phyloP scores from a whole-genome alignment of 2,797 vertebrate genomes.

The Emydoidea blandingii region DNA sequence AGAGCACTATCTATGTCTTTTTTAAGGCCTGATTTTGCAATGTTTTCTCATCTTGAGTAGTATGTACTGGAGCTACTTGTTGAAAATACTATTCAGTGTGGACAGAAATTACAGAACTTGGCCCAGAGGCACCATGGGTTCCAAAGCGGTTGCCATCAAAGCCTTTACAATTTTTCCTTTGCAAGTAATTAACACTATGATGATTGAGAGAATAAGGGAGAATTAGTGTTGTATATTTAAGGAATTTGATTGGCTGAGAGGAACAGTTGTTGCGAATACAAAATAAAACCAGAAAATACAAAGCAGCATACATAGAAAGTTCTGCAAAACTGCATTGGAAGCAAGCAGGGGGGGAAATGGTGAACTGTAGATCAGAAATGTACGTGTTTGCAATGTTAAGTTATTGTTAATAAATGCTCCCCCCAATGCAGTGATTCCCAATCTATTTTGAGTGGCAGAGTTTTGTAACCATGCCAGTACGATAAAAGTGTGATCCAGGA shows the following conservation, averaged over 20 bases:
- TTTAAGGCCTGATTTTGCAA: not conserved
- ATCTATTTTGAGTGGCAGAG: rapidly evolving
- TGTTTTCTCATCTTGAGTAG: not conserved
- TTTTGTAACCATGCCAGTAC: rapidly evolving
- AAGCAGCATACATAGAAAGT: rapidly evolving
- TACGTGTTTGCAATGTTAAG: not conserved
- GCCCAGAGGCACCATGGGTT: not conserved
- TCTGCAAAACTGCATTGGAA: not conserved
- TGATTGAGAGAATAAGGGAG: not conserved
- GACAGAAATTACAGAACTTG: not conserved
- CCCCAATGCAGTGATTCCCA: not conserved
- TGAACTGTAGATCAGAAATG: not conserved
- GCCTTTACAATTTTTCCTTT: not conserved
- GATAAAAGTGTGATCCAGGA: not conserved
- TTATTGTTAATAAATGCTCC: not conserved
- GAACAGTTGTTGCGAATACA: not conserved
- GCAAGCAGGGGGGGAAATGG: not conserved
- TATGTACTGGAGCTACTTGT: not conserved
- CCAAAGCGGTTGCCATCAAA: not conserved
- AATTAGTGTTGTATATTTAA: not conserved
- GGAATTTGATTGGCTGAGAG: not conserved
- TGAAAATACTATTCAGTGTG: not conserved
- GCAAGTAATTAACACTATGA: not conserved
- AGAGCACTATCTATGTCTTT: not conserved
- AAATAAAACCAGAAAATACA: not conserved